These are phyloP conservation scores for Agrotis exclamationis DNA, from an alignment of 2,888 invertebrate genomes.

Conservation along the genomic window DNA sequence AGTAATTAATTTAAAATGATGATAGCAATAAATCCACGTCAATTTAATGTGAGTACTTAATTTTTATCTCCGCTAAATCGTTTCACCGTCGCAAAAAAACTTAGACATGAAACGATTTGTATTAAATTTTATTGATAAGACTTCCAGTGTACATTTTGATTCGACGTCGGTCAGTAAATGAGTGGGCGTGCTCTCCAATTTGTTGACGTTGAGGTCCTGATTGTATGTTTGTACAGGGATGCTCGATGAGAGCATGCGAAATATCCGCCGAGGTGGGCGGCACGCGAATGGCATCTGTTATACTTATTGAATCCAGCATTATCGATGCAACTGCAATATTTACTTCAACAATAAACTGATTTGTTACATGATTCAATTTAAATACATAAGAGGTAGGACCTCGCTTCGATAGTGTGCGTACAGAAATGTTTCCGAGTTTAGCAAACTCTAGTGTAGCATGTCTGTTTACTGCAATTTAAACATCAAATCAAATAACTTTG, in stretches of 20 bases:
- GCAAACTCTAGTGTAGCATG: constrained; percentile 18
- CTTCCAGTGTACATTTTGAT: constrained; percentile 57
- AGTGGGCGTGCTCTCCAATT: constrained; percentile 84
- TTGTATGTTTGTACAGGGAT: constrained; percentile 82
- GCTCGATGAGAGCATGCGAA: constrained; percentile 76
- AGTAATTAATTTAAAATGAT: constrained; percentile 26
- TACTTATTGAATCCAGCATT: constrained; percentile 74
- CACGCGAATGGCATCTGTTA: constrained; percentile 75
- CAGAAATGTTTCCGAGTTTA: constrained; percentile 33
- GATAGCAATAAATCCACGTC: constrained; percentile 32
- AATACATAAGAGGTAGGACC: constrained; percentile 12
- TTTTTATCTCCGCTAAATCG: constrained; percentile 19
- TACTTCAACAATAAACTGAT: constrained; percentile 61
- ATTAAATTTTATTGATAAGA: constrained; percentile 38
- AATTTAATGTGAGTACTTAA: constrained; percentile 23
- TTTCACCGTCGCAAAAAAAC: constrained; percentile 14
- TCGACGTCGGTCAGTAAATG: constrained; percentile 71
- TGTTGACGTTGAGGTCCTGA: constrained; percentile 83
- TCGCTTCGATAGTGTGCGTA: constrained; percentile 16
- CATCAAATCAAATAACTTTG: constrained; percentile 52
- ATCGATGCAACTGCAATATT: constrained; percentile 71
- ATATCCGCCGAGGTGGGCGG: constrained; percentile 76
- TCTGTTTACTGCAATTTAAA: constrained; percentile 45
- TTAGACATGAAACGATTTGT: constrained; percentile 25
- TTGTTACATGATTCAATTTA: constrained; percentile 50